These are phyloP conservation scores for Theristicus caerulescens DNA, from an alignment of 2,113 vertebrate species.

Conservation along the genomic window DNA sequence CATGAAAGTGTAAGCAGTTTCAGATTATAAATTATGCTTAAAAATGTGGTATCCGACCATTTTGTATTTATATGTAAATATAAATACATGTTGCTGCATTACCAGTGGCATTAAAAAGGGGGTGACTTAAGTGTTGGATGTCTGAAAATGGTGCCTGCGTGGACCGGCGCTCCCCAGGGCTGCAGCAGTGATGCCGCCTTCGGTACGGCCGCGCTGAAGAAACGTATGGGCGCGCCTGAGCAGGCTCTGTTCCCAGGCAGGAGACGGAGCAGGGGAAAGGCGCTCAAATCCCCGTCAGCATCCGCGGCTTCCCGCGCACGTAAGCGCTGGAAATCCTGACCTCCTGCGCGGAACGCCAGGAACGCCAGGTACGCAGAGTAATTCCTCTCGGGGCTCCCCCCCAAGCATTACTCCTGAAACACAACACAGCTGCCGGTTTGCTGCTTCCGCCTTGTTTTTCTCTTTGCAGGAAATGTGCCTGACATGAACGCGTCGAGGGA, in stretches of 20 bases:
- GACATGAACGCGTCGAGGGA: background rate
- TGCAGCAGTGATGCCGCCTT: accelerated
- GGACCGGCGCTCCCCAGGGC: accelerated
- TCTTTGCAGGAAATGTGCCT: background rate
- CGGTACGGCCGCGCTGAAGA: background rate
- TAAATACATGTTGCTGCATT: constrained; percentile 50
- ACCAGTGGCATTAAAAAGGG: constrained; percentile 30
- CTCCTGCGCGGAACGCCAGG: background rate
- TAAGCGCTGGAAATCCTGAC: background rate
- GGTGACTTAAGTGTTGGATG: background rate
- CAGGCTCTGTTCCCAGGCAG: background rate
- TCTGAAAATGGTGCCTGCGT: background rate
- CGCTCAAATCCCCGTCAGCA: accelerated
- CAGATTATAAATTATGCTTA: constrained; percentile 36
- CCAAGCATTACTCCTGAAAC: background rate
- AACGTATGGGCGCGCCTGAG: accelerated
- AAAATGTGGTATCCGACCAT: constrained; percentile 30
- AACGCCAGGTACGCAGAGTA: background rate
- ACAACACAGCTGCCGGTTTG: accelerated
- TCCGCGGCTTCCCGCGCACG: background rate
- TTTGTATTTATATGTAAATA: constrained; percentile 57
- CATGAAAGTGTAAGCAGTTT: constrained; percentile 44
- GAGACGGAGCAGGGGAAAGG: background rate
- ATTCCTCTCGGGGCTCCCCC: background rate
- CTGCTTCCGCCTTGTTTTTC: background rate